phyloP scores from a whole-genome alignment of 1,140 invertebrate genomes.

The Eumaeus atala region DNA sequence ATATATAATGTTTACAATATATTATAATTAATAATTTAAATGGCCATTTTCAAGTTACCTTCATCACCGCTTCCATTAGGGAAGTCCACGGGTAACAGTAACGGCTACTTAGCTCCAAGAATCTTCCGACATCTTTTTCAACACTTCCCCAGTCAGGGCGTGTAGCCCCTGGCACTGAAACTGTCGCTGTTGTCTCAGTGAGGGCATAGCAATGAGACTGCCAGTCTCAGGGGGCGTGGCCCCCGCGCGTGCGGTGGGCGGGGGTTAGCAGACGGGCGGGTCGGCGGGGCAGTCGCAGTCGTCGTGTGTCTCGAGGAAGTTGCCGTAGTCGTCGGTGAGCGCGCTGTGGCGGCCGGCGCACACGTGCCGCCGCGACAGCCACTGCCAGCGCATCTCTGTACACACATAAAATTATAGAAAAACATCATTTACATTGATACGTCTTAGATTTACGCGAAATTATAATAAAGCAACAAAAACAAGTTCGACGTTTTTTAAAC shows the following conservation, averaged over 20 bases:
- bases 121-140: too few species aligned
- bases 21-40: conserved; percentile 8
- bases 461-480: too few species aligned
- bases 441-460: too few species aligned
- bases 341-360: conserved; percentile 59
- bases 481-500: too few species aligned
- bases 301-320: conserved; percentile 57
- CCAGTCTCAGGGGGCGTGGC: too few species aligned
- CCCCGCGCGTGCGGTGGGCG: conserved; percentile 9
- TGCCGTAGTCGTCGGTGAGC: conserved; percentile 71
- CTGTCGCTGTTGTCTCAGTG: too few species aligned
- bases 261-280: conserved; percentile 18
- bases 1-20: conserved; percentile 3
- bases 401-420: background rate
- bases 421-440: too few species aligned
- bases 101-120: too few species aligned
- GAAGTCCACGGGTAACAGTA: too few species aligned
- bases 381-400: conserved; percentile 2
- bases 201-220: too few species aligned
- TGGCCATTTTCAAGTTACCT: conserved; percentile 6
- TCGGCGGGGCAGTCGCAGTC: conserved; percentile 56
- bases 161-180: conserved; percentile 7
- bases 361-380: conserved; percentile 48
- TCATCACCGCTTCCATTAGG: background rate
- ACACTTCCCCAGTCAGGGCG: too few species aligned